Conservation (phyloP, 2,888 invertebrate genomes). For the Netelia inedita region DNA sequence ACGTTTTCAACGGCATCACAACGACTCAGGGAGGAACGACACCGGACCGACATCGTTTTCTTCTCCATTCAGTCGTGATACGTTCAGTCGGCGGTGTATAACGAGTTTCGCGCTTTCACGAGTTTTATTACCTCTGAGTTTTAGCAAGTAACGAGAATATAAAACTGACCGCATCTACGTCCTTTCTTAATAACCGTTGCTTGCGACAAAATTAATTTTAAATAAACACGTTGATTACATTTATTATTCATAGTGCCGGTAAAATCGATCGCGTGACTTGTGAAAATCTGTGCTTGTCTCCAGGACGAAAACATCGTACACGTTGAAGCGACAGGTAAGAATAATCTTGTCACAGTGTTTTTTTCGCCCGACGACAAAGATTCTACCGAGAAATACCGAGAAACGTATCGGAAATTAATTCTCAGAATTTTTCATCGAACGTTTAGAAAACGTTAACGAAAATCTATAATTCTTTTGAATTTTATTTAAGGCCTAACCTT, state of each 20-base stretch:
- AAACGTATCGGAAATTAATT: background rate
- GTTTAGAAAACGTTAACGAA: background rate
- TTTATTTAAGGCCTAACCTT: no score
- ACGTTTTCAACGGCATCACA: background rate
- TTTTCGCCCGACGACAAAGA: background rate
- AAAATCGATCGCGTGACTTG: constrained; percentile 27
- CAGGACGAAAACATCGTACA: constrained; percentile 32
- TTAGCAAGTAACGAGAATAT: background rate
- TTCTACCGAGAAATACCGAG: no score
- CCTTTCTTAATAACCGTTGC: background rate
- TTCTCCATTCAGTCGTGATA: constrained; percentile 25
- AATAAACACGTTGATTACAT: background rate
- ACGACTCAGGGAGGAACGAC: constrained; percentile 3
- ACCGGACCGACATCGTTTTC: constrained; percentile 15
- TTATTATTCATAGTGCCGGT: constrained; percentile 11
- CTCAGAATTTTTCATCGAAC: background rate
- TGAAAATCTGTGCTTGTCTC: constrained; percentile 26
- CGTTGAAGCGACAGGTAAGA: constrained; percentile 34
- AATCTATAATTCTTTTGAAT: no score
- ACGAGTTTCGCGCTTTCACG: constrained; percentile 25
- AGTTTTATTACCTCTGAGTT: constrained; percentile 5
- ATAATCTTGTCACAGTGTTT: background rate
- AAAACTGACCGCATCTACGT: constrained; percentile 14
- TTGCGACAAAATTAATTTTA: background rate
- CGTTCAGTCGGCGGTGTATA: constrained; percentile 7